These are phyloP conservation scores for Lineus longissimus DNA, from an alignment of 1,140 invertebrate species.

Conservation along the genomic window DNA sequence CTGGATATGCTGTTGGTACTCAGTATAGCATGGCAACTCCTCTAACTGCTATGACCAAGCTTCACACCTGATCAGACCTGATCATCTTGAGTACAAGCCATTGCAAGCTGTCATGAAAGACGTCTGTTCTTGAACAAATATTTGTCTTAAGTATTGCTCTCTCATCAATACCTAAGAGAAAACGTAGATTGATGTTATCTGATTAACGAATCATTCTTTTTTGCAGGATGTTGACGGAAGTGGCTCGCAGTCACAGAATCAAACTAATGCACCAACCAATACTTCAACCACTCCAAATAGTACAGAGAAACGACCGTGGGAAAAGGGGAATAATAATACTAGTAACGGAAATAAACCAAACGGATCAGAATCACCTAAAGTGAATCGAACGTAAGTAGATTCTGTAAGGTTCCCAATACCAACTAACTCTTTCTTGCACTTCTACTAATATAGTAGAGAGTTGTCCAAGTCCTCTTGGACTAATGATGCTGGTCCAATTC, in stretches of 20 bases:
- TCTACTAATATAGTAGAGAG: background rate
- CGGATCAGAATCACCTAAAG: constrained; percentile 28
- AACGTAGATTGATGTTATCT: too few relatives aligned
- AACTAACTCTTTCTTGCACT: background rate
- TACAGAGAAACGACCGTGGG: constrained; percentile 20
- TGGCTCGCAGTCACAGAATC: background rate
- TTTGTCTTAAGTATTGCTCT: too few relatives aligned
- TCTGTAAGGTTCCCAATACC: background rate
- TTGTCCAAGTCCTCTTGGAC: background rate
- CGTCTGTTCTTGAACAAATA: too few relatives aligned
- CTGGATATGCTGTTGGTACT: too few relatives aligned
- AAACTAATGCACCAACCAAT: background rate
- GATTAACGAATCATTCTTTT: too few relatives aligned
- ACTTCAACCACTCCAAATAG: background rate
- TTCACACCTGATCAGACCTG: too few relatives aligned
- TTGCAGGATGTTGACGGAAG: background rate
- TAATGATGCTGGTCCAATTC: background rate
- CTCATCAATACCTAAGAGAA: too few relatives aligned
- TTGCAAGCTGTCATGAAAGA: too few relatives aligned
- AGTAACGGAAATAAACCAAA: constrained; percentile 14
- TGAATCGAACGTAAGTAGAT: constrained; percentile 22
- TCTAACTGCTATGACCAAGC: too few relatives aligned
- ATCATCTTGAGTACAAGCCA: too few relatives aligned
- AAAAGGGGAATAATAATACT: constrained; percentile 15
- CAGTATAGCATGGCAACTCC: too few relatives aligned